Evolutionary conservation across 2,888 invertebrate species (phyloP), one percentile per base, ranked within the genome.

Genomic region (Caenorhabditis sp.): DNA sequence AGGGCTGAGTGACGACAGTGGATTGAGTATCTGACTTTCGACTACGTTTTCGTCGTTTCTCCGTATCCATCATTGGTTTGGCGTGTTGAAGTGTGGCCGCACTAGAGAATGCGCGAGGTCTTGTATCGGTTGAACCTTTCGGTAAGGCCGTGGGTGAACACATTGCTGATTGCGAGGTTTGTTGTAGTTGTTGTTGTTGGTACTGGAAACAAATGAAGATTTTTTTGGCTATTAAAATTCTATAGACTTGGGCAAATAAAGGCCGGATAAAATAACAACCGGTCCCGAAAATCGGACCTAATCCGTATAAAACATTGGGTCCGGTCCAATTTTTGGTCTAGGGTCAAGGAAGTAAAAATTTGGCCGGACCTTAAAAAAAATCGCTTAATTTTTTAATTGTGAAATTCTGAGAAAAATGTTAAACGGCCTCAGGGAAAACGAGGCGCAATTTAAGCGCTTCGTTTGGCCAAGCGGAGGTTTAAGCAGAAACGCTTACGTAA

Each of bases 101-200:
- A 53, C 73, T 73, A 17, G 76, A 76, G 51, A 74, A 78, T 24
- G 78, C 78, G 23, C 78, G 53, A n/a, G 78, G 78, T n/a, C 78
- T 71, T 23, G 65, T 64, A 58, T 78, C 78, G 14, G 51, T 49
- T 58, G 58, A 57, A 10, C 62, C 66, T 21, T 70, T 37, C 6
- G 70, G 21, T 6, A 62, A 43, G 23, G 62, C 64, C 1, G 27
- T 24, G 3, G 75, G 70, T 26, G 68, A 36, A 24, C 17, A 27
- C 26, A 69, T 27, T 2, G 69, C 55, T 19, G 73, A 55, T 54
- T 72, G 73, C 0, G 58, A 64, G n/a, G 59, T 66, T 21, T 27
- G 50, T 24, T 68, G 63, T 17, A 12, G 50, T 14, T 68, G 63
- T 37, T 73, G 73, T 50, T 68, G 68, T 51, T 68, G 66, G 37